Evolutionary conservation across 2,888 invertebrate species (phyloP), one percentile per base, ranked within the genome.

Genomic region (Hypena proboscidalis): DNA sequence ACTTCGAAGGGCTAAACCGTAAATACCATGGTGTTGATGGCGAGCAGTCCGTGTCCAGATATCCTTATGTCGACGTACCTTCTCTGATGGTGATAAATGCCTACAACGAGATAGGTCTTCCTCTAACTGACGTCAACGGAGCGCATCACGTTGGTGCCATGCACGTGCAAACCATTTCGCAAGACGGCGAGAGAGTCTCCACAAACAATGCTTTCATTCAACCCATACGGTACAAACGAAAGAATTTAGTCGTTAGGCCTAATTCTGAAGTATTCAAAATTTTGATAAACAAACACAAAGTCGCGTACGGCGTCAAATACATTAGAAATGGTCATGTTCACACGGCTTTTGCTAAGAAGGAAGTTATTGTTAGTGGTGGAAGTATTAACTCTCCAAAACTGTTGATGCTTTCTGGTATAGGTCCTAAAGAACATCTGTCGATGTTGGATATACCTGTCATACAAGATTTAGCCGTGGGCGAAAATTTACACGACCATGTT

Each of bases 141-240:
- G 87, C 80, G 2, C 39, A 73, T 2, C 92, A 93, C 66, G 63
- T 92, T 5, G 94, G 94, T 0, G 89, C 92, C 0, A 92, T 90
- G 85, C 80, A 92, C 27, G 67, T 92, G 0, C 94, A 94, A 67
- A 82, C 90, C 1, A 91, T 93, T 0, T 73, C 90, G 0, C 70
- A 83, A 11, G 75, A 92, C 48, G 94, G 94, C 0, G 72, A 80
- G 54, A 83, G 94, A 39, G 80, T 89, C 11, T 94, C 94, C 6
- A 88, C 93, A 0, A 94, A 94, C 65, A 82, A 74, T 0, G 94
- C 94, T 0, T 94, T 92, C 61, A 92, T 94, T 6, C 80, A 92
- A 46, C 94, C 94, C 0, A 92, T 94, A 9, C 79, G 94, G 11
- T 74, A 88, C 21, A 91, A 64, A 36, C 54, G 83, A 15, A 65